Conservation (phyloP, 2,888 invertebrate species). For the Aradus depressus region DNA sequence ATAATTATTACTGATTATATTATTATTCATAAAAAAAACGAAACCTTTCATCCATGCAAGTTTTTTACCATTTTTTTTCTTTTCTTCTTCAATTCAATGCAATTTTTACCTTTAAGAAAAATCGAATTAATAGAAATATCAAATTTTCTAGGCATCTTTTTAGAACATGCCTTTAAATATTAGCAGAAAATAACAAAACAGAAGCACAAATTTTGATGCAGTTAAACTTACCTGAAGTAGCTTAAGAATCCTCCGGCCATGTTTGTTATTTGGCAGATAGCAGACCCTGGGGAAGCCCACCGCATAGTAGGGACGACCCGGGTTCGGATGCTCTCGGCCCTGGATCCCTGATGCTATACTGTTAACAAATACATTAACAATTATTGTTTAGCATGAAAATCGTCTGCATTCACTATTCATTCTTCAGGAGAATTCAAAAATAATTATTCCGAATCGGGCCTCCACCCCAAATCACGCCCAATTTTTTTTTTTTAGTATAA, state of each 20-base stretch:
- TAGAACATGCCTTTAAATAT: neutral
- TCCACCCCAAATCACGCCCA: too few relatives aligned
- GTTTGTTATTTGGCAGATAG: conserved; percentile 72
- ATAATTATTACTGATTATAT: too few relatives aligned
- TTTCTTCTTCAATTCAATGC: conserved; percentile 1
- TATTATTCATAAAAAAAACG: neutral
- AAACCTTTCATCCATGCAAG: neutral
- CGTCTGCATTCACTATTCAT: neutral
- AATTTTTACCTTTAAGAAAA: neutral
- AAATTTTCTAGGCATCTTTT: too few relatives aligned
- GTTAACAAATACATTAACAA: conserved; percentile 28
- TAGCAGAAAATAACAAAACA: neutral
- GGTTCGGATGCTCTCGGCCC: conserved; percentile 64
- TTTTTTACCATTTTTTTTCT: neutral
- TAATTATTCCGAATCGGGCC: too few relatives aligned
- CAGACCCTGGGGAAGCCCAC: conserved; percentile 74
- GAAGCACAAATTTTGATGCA: conserved; percentile 1
- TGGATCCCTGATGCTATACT: conserved; percentile 80
- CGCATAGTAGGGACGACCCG: conserved; percentile 76
- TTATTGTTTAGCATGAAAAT: neutral
- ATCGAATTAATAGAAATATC: too few relatives aligned
- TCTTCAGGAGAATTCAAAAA: neutral
- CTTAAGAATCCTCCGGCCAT: conserved; percentile 51
- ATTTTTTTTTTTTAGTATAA: neutral
- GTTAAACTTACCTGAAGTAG: conserved; percentile 20